These are phyloP conservation scores for Iguana delicatissima DNA, from an alignment of 2,797 vertebrate species.

Conservation along the genomic window DNA sequence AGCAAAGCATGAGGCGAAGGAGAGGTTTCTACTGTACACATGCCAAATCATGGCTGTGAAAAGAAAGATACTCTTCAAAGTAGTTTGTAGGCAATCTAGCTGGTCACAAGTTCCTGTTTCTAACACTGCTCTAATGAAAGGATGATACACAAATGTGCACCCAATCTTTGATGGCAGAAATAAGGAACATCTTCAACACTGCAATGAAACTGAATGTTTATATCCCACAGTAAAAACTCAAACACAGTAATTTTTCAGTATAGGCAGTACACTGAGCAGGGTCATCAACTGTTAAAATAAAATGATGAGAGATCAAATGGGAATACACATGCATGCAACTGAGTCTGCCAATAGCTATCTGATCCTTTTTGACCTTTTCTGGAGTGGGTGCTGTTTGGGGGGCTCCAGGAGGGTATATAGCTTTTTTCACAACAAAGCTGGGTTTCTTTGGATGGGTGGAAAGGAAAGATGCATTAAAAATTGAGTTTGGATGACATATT, in stretches of 20 bases:
- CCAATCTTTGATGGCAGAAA: not conserved
- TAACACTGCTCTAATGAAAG: slow-evolving; percentile 47
- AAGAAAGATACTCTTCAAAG: slow-evolving; percentile 68
- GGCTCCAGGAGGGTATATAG: not conserved
- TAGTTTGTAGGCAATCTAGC: slow-evolving; percentile 46
- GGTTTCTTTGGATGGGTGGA: not conserved
- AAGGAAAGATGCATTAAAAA: not conserved
- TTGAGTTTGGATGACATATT: not conserved
- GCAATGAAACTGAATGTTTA: not conserved
- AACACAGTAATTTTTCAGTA: not conserved
- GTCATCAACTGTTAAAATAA: not conserved
- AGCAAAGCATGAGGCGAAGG: slow-evolving; percentile 60
- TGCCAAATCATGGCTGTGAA: slow-evolving; percentile 70
- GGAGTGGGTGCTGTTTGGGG: too few species aligned
- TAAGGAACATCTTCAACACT: not conserved
- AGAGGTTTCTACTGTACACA: slow-evolving; percentile 57
- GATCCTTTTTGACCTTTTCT: not conserved
- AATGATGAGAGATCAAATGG: not conserved
- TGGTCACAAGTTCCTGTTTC: slow-evolving; percentile 33
- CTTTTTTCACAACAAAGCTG: slow-evolving; percentile 49
- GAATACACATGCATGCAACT: not conserved
- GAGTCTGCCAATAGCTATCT: not conserved
- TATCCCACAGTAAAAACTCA: not conserved
- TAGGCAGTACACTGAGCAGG: not conserved
- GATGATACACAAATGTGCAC: not conserved